Conservation (phyloP, 30 jellyfish, hydroid and myxozoan genomes). For the Cassiopea xamachana region DNA sequence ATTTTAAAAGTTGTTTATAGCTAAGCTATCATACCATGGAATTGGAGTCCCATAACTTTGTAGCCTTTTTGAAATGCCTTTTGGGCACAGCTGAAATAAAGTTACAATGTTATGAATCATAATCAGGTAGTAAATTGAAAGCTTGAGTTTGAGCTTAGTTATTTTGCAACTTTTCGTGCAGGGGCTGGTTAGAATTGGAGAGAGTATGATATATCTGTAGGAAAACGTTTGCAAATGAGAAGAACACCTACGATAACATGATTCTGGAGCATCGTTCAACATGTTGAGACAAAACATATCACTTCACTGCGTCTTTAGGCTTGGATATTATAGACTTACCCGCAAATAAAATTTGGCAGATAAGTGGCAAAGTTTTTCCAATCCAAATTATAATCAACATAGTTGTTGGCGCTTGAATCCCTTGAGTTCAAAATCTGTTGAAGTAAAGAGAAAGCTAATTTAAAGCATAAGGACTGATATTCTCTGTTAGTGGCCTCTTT, state of each 20-base stretch:
- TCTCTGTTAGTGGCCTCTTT: too few species aligned
- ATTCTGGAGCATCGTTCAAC: too few species aligned
- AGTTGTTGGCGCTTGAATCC: constrained; percentile 3
- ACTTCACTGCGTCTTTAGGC: background rate
- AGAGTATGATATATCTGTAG: too few species aligned
- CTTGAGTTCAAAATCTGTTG: constrained; percentile 61
- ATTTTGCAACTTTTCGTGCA: too few species aligned
- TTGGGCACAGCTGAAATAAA: constrained; percentile 71
- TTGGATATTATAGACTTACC: constrained; percentile 26
- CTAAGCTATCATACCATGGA: constrained; percentile 34
- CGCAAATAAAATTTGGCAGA: constrained; percentile 69
- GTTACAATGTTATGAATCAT: too few species aligned
- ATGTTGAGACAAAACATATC: too few species aligned
- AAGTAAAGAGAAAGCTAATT: background rate
- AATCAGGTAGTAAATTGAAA: too few species aligned
- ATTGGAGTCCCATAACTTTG: constrained; percentile 83
- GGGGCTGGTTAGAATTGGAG: too few species aligned
- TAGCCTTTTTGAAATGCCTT: constrained; percentile 58
- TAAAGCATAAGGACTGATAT: background rate
- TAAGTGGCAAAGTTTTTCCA: constrained; percentile 53
- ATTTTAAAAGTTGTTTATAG: too few species aligned
- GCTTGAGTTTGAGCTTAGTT: too few species aligned
- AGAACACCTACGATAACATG: too few species aligned
- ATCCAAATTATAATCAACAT: background rate
- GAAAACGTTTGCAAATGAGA: too few species aligned